Conservation (phyloP, 2,113 vertebrate species). For the Nothobranchius furzeri region DNA sequence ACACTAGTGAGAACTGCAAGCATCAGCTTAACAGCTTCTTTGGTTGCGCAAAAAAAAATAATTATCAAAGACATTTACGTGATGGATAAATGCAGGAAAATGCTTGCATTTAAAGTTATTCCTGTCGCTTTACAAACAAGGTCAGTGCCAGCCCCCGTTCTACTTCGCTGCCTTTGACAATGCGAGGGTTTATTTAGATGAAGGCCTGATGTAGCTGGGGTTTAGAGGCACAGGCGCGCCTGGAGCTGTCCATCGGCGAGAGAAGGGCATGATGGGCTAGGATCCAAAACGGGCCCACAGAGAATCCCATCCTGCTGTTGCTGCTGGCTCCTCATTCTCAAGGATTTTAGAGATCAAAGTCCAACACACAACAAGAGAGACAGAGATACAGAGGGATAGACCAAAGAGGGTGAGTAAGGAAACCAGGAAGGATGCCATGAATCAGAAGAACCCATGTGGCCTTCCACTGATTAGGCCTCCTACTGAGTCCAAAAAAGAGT, state of each 20-base stretch:
- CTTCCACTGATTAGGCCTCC: constrained; percentile 77
- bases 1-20: constrained; percentile 15
- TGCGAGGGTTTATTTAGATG: constrained; percentile 69
- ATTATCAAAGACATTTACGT: constrained; percentile 35
- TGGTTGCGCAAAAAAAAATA: constrained; percentile 22
- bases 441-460: constrained; percentile 72
- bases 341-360: constrained; percentile 84
- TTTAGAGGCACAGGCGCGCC: constrained; percentile 65
- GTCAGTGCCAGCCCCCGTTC: constrained; percentile 58
- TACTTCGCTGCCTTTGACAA: constrained; percentile 61
- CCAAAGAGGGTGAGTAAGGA: constrained; percentile 57
- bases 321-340: constrained; percentile 78
- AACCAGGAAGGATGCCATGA: constrained; percentile 71
- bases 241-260: constrained; percentile 78
- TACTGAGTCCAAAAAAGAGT: constrained; percentile 70
- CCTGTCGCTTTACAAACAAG: constrained; percentile 57
- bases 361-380: constrained; percentile 75
- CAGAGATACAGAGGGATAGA: constrained; percentile 60
- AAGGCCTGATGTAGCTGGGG: constrained; percentile 59
- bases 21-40: constrained; percentile 36
- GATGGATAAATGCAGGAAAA: constrained; percentile 46
- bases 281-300: constrained; percentile 74
- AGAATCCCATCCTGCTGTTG: constrained; percentile 76
- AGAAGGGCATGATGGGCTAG: constrained; percentile 74
- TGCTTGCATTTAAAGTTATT: constrained; percentile 25